phyloP scores from a whole-genome alignment of 2,113 vertebrate genomes.

The Butorides virescens region DNA sequence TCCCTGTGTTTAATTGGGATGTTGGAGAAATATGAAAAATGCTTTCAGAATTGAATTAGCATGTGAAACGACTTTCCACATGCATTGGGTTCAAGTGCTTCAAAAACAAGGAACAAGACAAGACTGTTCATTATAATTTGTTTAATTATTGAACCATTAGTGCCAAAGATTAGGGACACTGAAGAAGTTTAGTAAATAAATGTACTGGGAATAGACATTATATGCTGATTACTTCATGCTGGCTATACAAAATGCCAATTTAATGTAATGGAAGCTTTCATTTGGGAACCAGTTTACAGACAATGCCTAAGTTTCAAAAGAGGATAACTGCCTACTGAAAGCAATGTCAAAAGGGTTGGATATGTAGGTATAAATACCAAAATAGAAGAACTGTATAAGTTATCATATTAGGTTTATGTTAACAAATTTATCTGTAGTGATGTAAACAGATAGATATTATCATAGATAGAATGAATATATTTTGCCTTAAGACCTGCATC shows the following conservation, averaged over 20 bases:
- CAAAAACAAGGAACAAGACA: constrained; percentile 46
- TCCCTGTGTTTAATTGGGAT: neutral
- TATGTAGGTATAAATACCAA: neutral
- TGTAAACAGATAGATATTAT: neutral
- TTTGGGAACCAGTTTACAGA: neutral
- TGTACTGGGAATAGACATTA: constrained; percentile 61
- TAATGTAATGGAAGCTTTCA: constrained; percentile 44
- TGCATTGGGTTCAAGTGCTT: constrained; percentile 39
- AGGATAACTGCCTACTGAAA: neutral
- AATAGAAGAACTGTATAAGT: neutral
- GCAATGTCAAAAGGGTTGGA: neutral
- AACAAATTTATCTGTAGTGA: neutral
- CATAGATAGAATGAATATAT: neutral
- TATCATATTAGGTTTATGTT: neutral
- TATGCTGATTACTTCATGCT: constrained; percentile 50
- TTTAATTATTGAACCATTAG: constrained; percentile 67
- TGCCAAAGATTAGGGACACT: constrained; percentile 62
- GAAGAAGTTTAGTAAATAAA: constrained; percentile 61
- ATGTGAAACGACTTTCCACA: constrained; percentile 33
- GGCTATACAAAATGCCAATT: constrained; percentile 52
- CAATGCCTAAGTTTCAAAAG: neutral
- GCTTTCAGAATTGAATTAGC: constrained; percentile 25
- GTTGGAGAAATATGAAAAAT: constrained; percentile 44
- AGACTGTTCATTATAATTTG: constrained; percentile 61
- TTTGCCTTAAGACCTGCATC: neutral